These are phyloP conservation scores for Epistrophe grossulariae DNA, from an alignment of 2,888 invertebrate species.

Conservation along the genomic window DNA sequence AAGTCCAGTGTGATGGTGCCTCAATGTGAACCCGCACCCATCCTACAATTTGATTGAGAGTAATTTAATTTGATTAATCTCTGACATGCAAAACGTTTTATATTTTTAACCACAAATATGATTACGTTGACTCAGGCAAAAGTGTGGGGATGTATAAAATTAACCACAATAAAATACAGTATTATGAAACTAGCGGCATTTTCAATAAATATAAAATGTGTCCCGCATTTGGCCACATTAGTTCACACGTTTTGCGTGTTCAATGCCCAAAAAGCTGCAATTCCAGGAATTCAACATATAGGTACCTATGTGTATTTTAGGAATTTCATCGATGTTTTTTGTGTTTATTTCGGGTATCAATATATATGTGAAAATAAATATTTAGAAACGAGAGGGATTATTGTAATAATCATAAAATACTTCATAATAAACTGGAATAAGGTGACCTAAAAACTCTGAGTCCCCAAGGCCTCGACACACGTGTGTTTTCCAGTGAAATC, in stretches of 20 bases:
- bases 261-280: conserved; percentile 8
- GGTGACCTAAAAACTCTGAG: conserved; percentile 7
- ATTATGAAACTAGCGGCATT: conserved; percentile 20
- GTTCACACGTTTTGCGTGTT: conserved; percentile 22
- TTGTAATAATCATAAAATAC: conserved; percentile 36
- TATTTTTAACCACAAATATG: conserved; percentile 44
- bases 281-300: conserved; percentile 10
- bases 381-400: conserved; percentile 14
- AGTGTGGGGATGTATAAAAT: conserved; percentile 9
- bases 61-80: conserved; percentile 48
- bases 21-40: neutral
- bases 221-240: conserved; percentile 23
- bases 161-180: conserved; percentile 35
- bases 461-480: conserved; percentile 1
- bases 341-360: neutral
- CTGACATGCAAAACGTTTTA: conserved; percentile 31
- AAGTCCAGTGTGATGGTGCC: neutral
- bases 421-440: conserved; percentile 35
- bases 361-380: conserved; percentile 9
- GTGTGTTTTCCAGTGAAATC: conserved; percentile 19
- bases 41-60: neutral
- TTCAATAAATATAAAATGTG: neutral
- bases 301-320: neutral
- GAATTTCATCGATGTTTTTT: conserved; percentile 19
- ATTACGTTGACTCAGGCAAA: conserved; percentile 3